Evolutionary conservation across 2,113 vertebrate genomes (phyloP).

Genomic region (Delphinus delphis): DNA sequence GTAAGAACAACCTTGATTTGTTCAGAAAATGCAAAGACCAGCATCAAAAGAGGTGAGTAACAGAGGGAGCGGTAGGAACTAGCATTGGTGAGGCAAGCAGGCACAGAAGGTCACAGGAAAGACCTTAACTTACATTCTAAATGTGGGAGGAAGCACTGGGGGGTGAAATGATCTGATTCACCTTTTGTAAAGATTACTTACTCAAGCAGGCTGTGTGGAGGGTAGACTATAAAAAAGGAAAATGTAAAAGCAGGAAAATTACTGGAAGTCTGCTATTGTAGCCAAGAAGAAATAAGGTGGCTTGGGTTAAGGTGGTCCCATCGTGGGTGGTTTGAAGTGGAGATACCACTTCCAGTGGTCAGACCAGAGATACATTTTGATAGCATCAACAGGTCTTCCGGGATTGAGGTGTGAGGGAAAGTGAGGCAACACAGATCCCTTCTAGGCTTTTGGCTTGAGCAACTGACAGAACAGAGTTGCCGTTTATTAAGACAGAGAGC

Average conservation of each 20-base stretch:
- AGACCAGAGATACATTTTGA: neutral
- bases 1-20: neutral
- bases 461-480: neutral
- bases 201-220: neutral
- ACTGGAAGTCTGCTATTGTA: neutral
- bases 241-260: neutral
- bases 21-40: neutral
- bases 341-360: neutral
- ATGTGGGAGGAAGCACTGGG: too few relatives aligned
- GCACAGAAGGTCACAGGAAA: neutral
- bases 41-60: neutral
- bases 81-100: fast-evolving
- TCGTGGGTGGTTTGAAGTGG: neutral
- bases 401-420: neutral
- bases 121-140: neutral
- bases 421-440: neutral
- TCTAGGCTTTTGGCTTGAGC: neutral
- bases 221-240: neutral
- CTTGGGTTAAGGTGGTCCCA: neutral
- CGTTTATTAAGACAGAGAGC: neutral
- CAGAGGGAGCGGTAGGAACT: neutral
- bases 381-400: neutral
- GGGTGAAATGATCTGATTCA: neutral
- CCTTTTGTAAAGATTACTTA: neutral
- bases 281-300: neutral